Evolutionary conservation across 2,113 vertebrate species (phyloP), one percentile per base, ranked within the genome.

Genomic region (Ceyx melanurus): DNA sequence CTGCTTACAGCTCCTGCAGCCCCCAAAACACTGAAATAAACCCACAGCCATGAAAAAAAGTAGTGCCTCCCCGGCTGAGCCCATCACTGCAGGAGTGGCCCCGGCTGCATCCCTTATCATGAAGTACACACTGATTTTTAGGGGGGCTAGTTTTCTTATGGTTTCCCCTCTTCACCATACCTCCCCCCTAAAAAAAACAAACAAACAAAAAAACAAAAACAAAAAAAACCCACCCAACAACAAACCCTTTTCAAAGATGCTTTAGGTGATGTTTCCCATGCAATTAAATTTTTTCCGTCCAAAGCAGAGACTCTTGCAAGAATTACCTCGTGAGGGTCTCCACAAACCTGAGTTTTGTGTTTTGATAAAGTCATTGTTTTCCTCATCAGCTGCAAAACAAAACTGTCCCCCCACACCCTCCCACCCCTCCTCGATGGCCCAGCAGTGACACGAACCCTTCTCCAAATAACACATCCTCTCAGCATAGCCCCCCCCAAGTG

Each of bases 401-500:
- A 61, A 18, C 64, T 28, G 26, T 1, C 2, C 2, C 18, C 25
- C 28, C 19, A 1, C 46, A 10, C 22, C 22, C n/a, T 2, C 14
- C 16, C 53, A 6, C 10, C 17, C 35, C 9, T 1, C 17, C 17
- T 7, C 14, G 1, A 4, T 35, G 25, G 7, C 25, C 43, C 72
- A 22, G 40, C 40, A 35, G 51, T 8, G 1, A 26, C 15, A 8
- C 0, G 1, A n/a, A 42, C 16, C 22, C 37, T 8, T 26, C 35
- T 45, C 56, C 35, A 13, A 64, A 31, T 6, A 40, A 20, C 2
- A 2, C 9, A 12, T 3, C 40, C 17, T 23, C 11, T 35, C 50
- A 10, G 42, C 25, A 12, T 18, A 15, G 33, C 20, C 8, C 9
- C 53, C 2, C 25, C 0, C 46, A 15, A 0, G 6, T 2, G 62